Conservation (phyloP, 1,140 invertebrate species). For the Tyrophagus putrescentiae region DNA sequence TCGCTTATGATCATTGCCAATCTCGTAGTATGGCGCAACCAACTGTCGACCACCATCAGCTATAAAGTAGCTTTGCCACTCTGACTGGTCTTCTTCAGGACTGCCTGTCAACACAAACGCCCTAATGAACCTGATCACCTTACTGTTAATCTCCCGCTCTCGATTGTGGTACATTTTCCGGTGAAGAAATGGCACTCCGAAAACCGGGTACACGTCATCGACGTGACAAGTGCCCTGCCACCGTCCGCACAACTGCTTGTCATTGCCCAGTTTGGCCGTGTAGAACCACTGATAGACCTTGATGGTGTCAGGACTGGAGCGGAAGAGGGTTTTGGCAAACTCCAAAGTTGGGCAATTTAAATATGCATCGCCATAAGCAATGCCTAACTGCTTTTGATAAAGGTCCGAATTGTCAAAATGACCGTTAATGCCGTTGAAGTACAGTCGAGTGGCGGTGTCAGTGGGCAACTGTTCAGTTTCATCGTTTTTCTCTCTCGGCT, state of each 20-base stretch:
- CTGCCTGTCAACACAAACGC: background rate
- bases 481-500: no score
- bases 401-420: background rate
- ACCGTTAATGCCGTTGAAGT: background rate
- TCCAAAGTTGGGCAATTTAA: constrained; percentile 56
- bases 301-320: background rate
- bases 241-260: background rate
- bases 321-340: constrained; percentile 3
- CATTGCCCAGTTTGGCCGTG: background rate
- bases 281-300: constrained; percentile 18
- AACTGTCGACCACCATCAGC: background rate
- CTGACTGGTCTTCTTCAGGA: background rate
- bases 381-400: constrained; percentile 5
- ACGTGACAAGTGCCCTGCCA: constrained; percentile 93
- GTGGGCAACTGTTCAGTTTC: background rate
- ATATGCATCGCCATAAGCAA: constrained; percentile 60
- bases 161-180: background rate
- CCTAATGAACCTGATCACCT: constrained; percentile 11
- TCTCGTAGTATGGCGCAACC: constrained; percentile 17
- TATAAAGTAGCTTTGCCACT: constrained; percentile 7
- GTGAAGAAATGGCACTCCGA: constrained; percentile 65
- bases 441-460: background rate
- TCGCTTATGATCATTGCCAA: constrained; percentile 6
- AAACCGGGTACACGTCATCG: constrained; percentile 86
- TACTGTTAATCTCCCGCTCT: background rate